Base-by-base conservation (phyloP, 2,113 vertebrate species). In the Poeciliopsis turrubarensis region DNA sequence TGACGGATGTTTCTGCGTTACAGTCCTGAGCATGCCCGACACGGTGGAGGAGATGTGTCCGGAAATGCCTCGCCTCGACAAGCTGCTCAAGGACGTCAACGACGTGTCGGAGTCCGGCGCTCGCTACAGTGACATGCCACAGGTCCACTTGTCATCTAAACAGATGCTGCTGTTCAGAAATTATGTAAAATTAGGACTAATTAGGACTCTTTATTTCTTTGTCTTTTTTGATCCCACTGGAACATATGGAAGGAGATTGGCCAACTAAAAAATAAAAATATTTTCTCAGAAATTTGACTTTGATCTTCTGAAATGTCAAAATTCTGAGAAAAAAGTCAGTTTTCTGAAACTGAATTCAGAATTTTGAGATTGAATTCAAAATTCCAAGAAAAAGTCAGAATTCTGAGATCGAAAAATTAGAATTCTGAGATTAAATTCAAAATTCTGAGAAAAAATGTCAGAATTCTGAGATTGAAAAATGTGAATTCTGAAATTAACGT, bases 11-110 rank as follows among this genome's bases (percentile, higher is more conserved):
- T 63, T 68, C 62, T 22, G 3, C 60, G 19, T 60, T 61, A 4
- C 76, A 99, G 98, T 98, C 93, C 91, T 99, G 86, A 97, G 97
- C 31, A 97, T 99, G 96, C 97, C 98, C 41, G 97, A 98, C 85
- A 95, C 90, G 0, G 97, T 98, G 70, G 96, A 97, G 90, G 96
- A 98, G 80, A 97, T 99, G 96, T 98, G 97, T 90, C 95, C 95
- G 5, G 98, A 98, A 71, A 94, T 99, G 87, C 97, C 98, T 32
- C 92, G 91, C 17, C 83, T 99, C 37, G 97, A 98, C 54, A 91
- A 91, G 65, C 91, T 99, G 66, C 96, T 99, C 91, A 97, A 97
- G 83, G 97, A 99, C 72, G 96, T 99, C 77, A 94, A 94, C 39
- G 94, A 96, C 27, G 94, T 98, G 88, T 96, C 98, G 0, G 97